Evolutionary conservation across 2,797 vertebrate genomes (phyloP).

Genomic region (Mionectes olivaceus): DNA sequence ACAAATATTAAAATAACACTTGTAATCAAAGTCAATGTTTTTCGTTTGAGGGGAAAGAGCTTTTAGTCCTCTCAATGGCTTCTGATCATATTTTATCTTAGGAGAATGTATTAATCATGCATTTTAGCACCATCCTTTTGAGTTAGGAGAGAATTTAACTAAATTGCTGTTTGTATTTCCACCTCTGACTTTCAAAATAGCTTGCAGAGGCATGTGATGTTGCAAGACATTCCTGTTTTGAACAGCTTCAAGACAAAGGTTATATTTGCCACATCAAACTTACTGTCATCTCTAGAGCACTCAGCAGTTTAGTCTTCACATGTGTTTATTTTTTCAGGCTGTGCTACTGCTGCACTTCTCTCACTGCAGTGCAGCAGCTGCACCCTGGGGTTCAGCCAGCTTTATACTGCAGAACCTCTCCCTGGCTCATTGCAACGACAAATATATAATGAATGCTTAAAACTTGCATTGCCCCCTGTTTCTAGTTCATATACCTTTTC

Average conservation of each 20-base stretch:
- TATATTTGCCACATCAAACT: slow-evolving; percentile 4
- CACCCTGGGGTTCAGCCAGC: neutral
- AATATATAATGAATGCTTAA: neutral
- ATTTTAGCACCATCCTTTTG: neutral
- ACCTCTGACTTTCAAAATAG: neutral
- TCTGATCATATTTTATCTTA: neutral
- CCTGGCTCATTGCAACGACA: neutral
- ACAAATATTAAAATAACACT: neutral
- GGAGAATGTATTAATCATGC: neutral
- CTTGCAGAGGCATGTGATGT: neutral
- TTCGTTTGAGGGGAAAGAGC: neutral
- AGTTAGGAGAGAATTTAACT: neutral
- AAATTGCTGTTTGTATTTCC: neutral
- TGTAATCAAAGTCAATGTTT: neutral
- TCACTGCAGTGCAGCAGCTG: neutral
- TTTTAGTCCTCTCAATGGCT: neutral
- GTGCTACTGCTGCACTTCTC: neutral
- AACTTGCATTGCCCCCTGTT: neutral
- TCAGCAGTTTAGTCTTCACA: neutral
- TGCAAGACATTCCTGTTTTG: neutral
- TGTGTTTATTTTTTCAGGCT: neutral
- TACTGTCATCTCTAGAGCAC: neutral
- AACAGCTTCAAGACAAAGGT: neutral
- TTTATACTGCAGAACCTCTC: neutral
- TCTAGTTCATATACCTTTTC: neutral